Evolutionary conservation across 1,140 invertebrate species (phyloP), one percentile per base, ranked within the genome.

Genomic region (Macrocentrus cingulum): DNA sequence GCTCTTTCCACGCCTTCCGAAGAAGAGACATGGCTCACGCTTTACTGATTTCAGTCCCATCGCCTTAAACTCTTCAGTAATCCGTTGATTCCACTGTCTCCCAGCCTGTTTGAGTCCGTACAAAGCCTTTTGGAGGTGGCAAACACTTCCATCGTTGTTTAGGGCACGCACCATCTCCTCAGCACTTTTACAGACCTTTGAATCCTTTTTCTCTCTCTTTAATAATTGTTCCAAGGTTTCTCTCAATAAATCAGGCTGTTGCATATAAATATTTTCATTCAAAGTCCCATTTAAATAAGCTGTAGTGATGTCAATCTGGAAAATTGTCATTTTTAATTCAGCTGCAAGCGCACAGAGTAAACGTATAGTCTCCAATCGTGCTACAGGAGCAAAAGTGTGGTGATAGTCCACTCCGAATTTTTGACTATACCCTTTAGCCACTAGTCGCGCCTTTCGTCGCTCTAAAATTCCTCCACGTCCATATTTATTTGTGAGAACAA

Each of bases 351-450:
- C 19, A 29, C n/a, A 11, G 5, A 51, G 15, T 19, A 52, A 25
- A n/a, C 16, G 19, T 25, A 50, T 4, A 1, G 48, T 34, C 15
- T 50, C 25, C n/a, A 50, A 11, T 9, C 48, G 13, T 1, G 48
- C 48, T 19, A 55, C 52, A 5, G 25, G 25, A 5, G 25, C 25
- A 29, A 29, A 29, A 5, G 25, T 29, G 4, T 29, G 25, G 9
- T 2, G 52, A 37, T 55, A 55, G 32, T 44, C 52, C n/a, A 55
- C 41, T 29, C 52, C 52, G 32, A 23, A 32, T 16, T 34, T 56
- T 50, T 71, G 69, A 19, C 22, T 41, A 41, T 50, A 69, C 6
- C 63, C 68, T 58, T 70, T 69, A 3, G 59, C 65, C 8, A 63
- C 61, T 1, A 65, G 34, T 32, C 63, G 49, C 1, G 63, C 63